These are phyloP conservation scores for Ambastaia sidthimunki DNA, from an alignment of 2,797 vertebrate genomes.

Conservation along the genomic window DNA sequence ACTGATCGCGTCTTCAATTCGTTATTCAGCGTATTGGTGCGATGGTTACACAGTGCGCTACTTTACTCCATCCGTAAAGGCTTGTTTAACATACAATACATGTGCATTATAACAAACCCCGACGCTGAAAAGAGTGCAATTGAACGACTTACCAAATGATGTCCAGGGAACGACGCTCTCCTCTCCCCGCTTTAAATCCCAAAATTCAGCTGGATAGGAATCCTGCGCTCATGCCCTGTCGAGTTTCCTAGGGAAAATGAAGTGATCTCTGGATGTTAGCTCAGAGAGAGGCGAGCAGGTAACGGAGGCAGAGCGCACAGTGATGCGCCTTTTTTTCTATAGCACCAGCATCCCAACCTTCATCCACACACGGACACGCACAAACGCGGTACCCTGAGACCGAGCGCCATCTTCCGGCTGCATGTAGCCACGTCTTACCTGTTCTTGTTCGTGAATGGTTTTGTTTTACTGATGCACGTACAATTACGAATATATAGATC, in stretches of 20 bases:
- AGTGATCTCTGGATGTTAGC: conserved; percentile 54
- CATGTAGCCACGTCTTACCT: background rate
- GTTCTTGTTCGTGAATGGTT: background rate
- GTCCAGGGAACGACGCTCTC: conserved; percentile 53
- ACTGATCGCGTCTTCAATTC: conserved; percentile 8
- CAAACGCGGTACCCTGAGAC: background rate
- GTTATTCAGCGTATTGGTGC: background rate
- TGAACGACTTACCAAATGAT: conserved; percentile 65
- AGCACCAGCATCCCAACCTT: conserved; percentile 45
- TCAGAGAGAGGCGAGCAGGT: conserved; percentile 37
- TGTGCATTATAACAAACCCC: conserved; percentile 18
- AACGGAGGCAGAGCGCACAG: conserved; percentile 54
- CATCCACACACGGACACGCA: conserved; percentile 23
- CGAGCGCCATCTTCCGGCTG: conserved; percentile 42
- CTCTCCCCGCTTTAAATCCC: conserved; percentile 57
- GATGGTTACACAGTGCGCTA: background rate
- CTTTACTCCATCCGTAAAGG: background rate
- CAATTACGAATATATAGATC: background rate
- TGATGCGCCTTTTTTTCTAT: conserved; percentile 36
- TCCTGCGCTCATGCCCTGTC: conserved; percentile 54
- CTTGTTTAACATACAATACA: background rate
- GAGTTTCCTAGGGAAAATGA: conserved; percentile 35
- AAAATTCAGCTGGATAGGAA: conserved; percentile 47
- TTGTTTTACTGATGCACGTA: background rate
- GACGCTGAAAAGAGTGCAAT: conserved; percentile 15